A percentile compares a stretch with the other conserved stretches of the same genome.
These are phyloP conservation scores for Drosophila bunnanda DNA, from an alignment of 2,888 invertebrate species.

Conservation along the genomic window DNA sequence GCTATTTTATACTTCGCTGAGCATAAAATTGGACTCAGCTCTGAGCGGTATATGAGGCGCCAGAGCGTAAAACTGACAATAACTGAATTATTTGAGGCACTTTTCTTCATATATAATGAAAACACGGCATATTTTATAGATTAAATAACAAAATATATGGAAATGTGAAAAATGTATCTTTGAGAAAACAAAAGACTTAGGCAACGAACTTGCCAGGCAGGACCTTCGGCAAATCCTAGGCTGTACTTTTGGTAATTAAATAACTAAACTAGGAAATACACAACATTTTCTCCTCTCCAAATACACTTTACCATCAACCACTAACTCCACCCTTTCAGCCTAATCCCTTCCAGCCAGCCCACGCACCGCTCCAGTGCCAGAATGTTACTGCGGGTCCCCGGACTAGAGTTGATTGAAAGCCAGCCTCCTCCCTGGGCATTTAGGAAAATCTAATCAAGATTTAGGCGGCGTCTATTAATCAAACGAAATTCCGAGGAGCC, in stretches of 20 bases:
- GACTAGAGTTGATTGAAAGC: constrained; percentile 43
- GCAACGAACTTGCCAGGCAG: constrained; percentile 59
- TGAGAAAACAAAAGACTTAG: constrained; percentile 64
- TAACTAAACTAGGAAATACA: not conserved
- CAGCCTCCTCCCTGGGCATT: constrained; percentile 13
- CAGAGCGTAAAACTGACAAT: constrained; percentile 20
- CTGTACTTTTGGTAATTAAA: not conserved
- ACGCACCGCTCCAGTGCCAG: constrained; percentile 1
- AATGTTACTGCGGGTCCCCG: constrained; percentile 19
- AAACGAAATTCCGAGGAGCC: constrained; percentile 43
- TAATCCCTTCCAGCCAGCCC: constrained; percentile 15
- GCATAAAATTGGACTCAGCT: constrained; percentile 56
- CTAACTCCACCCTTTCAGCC: not conserved
- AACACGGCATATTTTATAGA: not conserved
- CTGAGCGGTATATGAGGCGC: constrained; percentile 7
- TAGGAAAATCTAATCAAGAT: constrained; percentile 41
- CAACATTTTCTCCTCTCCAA: not conserved
- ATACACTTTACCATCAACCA: not conserved
- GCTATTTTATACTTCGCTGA: constrained; percentile 66
- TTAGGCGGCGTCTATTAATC: constrained; percentile 47
- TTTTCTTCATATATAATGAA: not conserved
- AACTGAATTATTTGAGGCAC: not conserved
- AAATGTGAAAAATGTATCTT: not conserved
- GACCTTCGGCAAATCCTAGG: not conserved
- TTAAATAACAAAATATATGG: not conserved